Base-by-base conservation (phyloP, 1,140 invertebrate species). In the Uloborus diversus region DNA sequence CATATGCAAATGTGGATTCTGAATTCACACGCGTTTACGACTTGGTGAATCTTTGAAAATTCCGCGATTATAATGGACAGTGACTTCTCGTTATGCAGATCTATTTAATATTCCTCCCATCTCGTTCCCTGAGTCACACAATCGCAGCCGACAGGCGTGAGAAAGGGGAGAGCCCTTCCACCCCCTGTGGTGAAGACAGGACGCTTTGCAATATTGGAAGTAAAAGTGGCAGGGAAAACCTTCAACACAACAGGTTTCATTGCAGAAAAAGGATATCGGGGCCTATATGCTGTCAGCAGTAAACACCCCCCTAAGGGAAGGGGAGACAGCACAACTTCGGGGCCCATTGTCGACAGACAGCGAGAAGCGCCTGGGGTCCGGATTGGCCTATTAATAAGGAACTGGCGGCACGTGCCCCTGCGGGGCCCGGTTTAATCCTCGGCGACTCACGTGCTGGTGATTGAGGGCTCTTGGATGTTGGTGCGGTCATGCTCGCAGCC, bases 331-430 rank as follows among this genome's bases (percentile, higher is more conserved):
- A 11, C 14, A 25, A 25, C 56, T 23, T 59, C 27, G 23, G 23
- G 7, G 23, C 56, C 33, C 69, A 73, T 59, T 61, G 69, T 61
- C 20, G 17, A 17, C 47, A 73, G 61, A 73, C 69, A 73, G 69
- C 61, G 53, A 73, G 69, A 73, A 73, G 69, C 69, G 32, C 56
- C 56, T 13, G 25, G 28, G n/a, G 25, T 11, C 20, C 27, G 33
- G 56, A 61, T 73, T 73, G 69, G 56, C 56, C 69, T 73, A 73
- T 73, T 73, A 73, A 73, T 61, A 73, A 59, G 32, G 56, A 32
- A 53, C 49, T 7, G 28, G 9, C 11, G 62, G 11, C 69, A 37
- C 69, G 69, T 73, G 69, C 32, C 69, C 69, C 33, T 20, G 30
- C 56, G 51, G 27, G 59, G 13, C 25, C 23, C 11, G 2, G 13